Base-by-base conservation (phyloP, 2,888 invertebrate species). In the Silvanus unidentatus region DNA sequence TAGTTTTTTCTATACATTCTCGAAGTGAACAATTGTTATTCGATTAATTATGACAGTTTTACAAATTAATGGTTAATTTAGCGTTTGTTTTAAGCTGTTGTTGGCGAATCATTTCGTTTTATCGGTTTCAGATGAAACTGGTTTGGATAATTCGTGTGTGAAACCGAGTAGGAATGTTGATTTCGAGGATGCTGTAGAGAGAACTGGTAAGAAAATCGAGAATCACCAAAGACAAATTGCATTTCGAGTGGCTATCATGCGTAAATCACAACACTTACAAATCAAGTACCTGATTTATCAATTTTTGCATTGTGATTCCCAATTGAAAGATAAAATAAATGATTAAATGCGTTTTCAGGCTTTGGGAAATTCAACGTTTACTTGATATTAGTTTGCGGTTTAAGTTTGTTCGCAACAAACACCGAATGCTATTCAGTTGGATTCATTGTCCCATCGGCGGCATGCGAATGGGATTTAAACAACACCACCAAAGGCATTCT, bases 291-390 rank as follows among this genome's bases (percentile, higher is more conserved):
- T n/a, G n/a, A n/a, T n/a, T n/a, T n/a, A n/a, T n/a, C n/a, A n/a
- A n/a, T n/a, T n/a, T n/a, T n/a, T n/a, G n/a, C n/a, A n/a, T n/a
- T n/a, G n/a, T n/a, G n/a, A n/a, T n/a, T n/a, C n/a, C n/a, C n/a
- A n/a, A n/a, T 22, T 22, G 22, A 22, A 22, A 8, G 22, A 22
- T n/a, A n/a, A 22, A 22, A 22, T 22, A 22, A 22, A 22, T 22
- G n/a, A n/a, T n/a, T n/a, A 22, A 22, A 22, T 22, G 8, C 22
- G 22, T 22, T 22, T 22, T 22, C 30, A 57, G 57, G 55, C 16
- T 57, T 50, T 43, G 57, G 57, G 11, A 57, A 49, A 46, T 57
- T 52, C 44, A 57, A 55, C 44, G 40, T 57, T 8, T 40, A 38
- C 4, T 38, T 57, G 10, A 50, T 53, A 13, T 13, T 57, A 1